Conservation (phyloP, 2,888 invertebrate genomes). For the Chymomyza procnemis region DNA sequence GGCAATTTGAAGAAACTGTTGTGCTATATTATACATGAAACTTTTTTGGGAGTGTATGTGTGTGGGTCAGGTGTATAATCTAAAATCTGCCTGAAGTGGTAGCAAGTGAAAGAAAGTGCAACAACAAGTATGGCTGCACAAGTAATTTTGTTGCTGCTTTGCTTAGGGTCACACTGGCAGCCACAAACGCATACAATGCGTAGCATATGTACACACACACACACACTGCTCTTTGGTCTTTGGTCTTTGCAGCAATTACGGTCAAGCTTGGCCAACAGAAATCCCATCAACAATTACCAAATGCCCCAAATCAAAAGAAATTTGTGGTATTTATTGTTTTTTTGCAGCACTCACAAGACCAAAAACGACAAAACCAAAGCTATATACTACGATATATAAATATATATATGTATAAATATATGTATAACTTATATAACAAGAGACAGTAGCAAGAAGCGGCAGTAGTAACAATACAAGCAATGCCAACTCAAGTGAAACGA, state of each 20-base stretch:
- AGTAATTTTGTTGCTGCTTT: neutral
- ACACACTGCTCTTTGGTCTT: neutral
- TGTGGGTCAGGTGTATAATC: neutral
- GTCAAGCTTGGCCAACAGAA: slow-evolving; percentile 13
- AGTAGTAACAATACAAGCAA: slow-evolving; percentile 13
- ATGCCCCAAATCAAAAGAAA: slow-evolving; percentile 44
- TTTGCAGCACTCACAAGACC: neutral
- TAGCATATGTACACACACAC: too few species aligned
- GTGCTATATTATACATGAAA: neutral
- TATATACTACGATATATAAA: too few species aligned
- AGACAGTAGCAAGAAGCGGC: neutral
- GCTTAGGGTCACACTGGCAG: neutral
- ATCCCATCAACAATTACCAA: slow-evolving; percentile 44
- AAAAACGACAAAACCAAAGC: neutral
- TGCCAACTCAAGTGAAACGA: slow-evolving; percentile 29
- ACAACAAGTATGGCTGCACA: neutral
- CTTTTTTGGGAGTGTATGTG: neutral
- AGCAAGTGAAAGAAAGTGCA: neutral
- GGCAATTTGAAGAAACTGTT: neutral
- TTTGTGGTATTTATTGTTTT: slow-evolving; percentile 41
- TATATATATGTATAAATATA: slow-evolving; percentile 2
- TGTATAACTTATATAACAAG: slow-evolving; percentile 16
- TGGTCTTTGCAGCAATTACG: slow-evolving; percentile 13
- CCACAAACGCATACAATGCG: slow-evolving; percentile 9
- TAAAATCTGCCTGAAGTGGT: neutral